Base-by-base conservation (phyloP, 2,888 invertebrate genomes). In the Helobdella robusta region DNA sequence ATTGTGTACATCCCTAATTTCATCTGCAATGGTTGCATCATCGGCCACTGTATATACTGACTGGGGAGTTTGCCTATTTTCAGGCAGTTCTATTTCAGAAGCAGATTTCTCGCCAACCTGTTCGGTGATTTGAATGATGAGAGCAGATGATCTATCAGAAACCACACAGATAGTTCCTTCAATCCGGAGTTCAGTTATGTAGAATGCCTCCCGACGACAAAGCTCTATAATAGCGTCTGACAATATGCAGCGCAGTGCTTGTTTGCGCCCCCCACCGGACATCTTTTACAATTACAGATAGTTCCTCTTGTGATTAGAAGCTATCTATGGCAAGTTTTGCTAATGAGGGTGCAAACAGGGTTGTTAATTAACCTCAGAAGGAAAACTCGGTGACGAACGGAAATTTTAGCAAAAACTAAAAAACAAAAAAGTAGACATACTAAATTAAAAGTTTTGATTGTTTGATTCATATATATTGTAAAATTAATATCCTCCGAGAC, bases 121-220 rank as follows among this genome's bases (percentile, higher is more conserved):
- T 40, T 70, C 70, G 15, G 68, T 70, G 35, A 70, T 68, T 60
- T 70, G 70, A 5, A 70, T 59, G 20, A 70, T 65, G 28, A 70
- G 63, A 23, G 70, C 70, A 18, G 70, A 69, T 3, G 70, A 65
- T 1, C 70, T 50, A 50, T 70, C 70, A 2, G 70, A 70, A 15
- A 68, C 67, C 46, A 70, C 35, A 64, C 70, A 70, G 15, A 70
- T 59, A 15, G 70, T 70, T 32, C 69, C 70, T 46, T 70, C 70
- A 18, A 70, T 68, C 2, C 68, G 52, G 59, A 70, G 54, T 52
- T 70, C 70, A 25, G 71, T 67, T 4, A 70, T 56, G 63, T 70
- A 70, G 65, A 70, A 70, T 4, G 69, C 61, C 59, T 70, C 68
- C 52, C 54, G 11, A 11, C 70, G 66, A 50, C 70, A 70, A 25